Percentiles rank a stretch among this genome's conserved stretches.
Evolutionary conservation across 30 jellyfish, hydroid and myxozoan species (phyloP).

Genomic region (Chrysaora quinquecirrha): DNA sequence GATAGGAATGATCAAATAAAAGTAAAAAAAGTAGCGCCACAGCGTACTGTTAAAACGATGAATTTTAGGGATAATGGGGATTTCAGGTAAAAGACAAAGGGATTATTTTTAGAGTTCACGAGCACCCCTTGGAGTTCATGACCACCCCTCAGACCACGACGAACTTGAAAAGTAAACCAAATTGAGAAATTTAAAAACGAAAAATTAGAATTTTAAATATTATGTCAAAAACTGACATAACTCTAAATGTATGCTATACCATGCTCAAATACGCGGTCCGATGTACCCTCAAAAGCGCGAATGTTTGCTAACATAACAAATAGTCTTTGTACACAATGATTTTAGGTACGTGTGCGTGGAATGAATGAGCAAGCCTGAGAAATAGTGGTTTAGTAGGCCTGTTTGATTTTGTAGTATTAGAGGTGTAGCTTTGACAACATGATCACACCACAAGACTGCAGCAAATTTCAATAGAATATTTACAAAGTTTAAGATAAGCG

Average conservation of each 20-base stretch:
- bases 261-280: conserved; percentile 27
- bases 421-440: neutral
- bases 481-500: no score
- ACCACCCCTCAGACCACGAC: no score
- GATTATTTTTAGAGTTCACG: no score
- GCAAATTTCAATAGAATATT: neutral
- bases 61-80: no score
- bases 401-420: neutral
- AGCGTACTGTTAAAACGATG: no score
- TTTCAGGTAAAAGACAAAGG: no score
- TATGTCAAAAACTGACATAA: neutral
- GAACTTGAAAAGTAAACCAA: no score
- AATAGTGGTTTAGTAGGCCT: neutral
- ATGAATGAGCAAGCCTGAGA: conserved; percentile 56
- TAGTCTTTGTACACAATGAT: conserved; percentile 63
- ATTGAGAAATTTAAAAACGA: no score
- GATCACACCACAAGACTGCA: neutral
- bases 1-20: no score
- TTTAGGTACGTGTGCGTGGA: conserved; percentile 52
- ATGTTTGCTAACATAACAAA: conserved; percentile 67
- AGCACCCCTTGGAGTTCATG: no score
- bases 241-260: neutral
- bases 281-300: conserved; percentile 29
- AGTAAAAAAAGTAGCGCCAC: no score
- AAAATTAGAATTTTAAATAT: neutral